Percentiles rank a stretch among this genome's conserved stretches.
phyloP scores from a whole-genome alignment of 2,888 invertebrate genomes.

The Piscicola geometra region DNA sequence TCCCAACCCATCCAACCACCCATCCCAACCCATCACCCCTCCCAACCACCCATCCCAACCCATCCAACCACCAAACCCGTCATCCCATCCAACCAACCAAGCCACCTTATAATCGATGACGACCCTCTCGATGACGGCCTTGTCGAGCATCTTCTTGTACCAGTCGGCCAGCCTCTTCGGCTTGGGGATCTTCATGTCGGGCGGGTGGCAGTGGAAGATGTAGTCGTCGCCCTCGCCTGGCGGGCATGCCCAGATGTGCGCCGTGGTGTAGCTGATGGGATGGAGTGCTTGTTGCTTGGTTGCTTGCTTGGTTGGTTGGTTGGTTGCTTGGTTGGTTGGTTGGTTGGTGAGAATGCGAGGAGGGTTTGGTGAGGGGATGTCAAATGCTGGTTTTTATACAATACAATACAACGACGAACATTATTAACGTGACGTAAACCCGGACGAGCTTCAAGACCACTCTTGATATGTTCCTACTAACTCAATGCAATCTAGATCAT shows the following conservation, averaged over 20 bases:
- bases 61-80: not conserved
- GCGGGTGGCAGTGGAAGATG: constrained; percentile 99
- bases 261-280: constrained; percentile 77
- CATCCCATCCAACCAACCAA: too few relatives aligned
- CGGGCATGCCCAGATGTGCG: constrained; percentile 99
- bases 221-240: constrained; percentile 99
- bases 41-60: not conserved
- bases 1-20: not conserved
- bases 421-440: too few relatives aligned
- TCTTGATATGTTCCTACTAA: too few relatives aligned
- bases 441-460: too few relatives aligned
- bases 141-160: constrained; percentile 99
- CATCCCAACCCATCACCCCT: not conserved
- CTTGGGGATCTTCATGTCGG: constrained; percentile 98
- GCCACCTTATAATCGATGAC: constrained; percentile 90
- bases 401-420: too few relatives aligned
- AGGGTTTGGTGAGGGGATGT: too few relatives aligned
- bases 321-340: too few relatives aligned
- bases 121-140: constrained; percentile 90
- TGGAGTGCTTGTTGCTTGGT: too few relatives aligned
- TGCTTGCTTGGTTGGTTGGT: too few relatives aligned
- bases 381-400: too few relatives aligned
- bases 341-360: too few relatives aligned
- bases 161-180: constrained; percentile 98
- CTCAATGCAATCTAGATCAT: too few relatives aligned